Evolutionary conservation across 2,797 vertebrate genomes (phyloP).

Genomic region (Chelidonichthys spinosus): DNA sequence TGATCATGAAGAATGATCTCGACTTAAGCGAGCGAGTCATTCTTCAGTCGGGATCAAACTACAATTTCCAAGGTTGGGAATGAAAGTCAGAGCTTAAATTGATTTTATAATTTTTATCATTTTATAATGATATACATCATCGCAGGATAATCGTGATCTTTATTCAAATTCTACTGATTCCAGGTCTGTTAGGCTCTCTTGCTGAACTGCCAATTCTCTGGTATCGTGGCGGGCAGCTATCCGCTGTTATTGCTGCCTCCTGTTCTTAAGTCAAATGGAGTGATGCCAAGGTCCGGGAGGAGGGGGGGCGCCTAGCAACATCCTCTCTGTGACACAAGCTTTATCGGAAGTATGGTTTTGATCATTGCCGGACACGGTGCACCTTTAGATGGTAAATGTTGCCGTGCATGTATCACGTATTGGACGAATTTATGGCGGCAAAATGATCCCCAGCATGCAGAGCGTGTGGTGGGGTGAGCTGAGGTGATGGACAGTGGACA

Average conservation of each 20-base stretch:
- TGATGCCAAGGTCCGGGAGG: slow-evolving; percentile 20
- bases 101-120: no score
- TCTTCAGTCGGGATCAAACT: not conserved
- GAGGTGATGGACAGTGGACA: slow-evolving; percentile 23
- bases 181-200: not conserved
- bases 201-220: not conserved
- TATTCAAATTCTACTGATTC: no score
- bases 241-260: slow-evolving; percentile 22
- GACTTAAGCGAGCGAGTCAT: not conserved
- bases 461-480: not conserved
- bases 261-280: slow-evolving; percentile 27
- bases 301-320: slow-evolving; percentile 27
- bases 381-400: not conserved
- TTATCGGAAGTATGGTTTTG: slow-evolving; percentile 10
- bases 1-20: slow-evolving; percentile 1
- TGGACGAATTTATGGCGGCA: not conserved
- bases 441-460: slow-evolving; percentile 11
- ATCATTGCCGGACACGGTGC: not conserved
- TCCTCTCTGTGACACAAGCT: slow-evolving; percentile 15
- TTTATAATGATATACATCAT: no score
- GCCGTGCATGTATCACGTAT: not conserved
- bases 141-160: no score
- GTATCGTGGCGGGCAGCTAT: not conserved
- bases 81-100: not conserved
- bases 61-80: not conserved